These are phyloP conservation scores for Thaumetopoea pityocampa DNA, from an alignment of 1,140 invertebrate genomes.

Conservation along the genomic window DNA sequence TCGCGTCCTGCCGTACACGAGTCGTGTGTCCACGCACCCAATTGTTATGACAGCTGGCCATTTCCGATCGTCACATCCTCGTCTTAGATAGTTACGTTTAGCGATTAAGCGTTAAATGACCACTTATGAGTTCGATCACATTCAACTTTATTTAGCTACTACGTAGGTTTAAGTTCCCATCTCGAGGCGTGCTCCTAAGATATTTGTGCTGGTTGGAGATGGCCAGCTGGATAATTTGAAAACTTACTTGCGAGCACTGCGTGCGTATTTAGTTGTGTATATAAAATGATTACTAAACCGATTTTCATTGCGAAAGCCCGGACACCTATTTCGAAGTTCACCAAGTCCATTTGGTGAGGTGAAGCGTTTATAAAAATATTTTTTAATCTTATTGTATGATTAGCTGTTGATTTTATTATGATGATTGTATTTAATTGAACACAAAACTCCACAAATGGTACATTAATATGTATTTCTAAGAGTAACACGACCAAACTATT, in stretches of 20 bases:
- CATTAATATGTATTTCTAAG: too few relatives aligned
- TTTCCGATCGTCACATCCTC: constrained; percentile 22
- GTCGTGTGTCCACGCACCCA: constrained; percentile 2
- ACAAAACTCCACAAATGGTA: too few relatives aligned
- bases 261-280: constrained; percentile 43
- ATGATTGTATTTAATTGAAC: too few relatives aligned
- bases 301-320: constrained; percentile 3
- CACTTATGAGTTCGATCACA: not conserved
- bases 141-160: constrained; percentile 1
- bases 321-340: not conserved
- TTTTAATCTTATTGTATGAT: constrained; percentile 1
- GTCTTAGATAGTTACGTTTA: constrained; percentile 6
- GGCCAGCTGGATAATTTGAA: constrained; percentile 34
- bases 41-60: constrained; percentile 36
- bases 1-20: not conserved
- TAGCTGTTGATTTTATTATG: not conserved
- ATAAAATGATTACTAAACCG: constrained; percentile 50
- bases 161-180: not conserved
- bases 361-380: not conserved
- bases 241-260: constrained; percentile 28
- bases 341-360: not conserved
- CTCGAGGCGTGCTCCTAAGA: not conserved
- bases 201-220: constrained; percentile 20
- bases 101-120: constrained; percentile 25
- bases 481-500: too few relatives aligned